These are phyloP conservation scores for Tachycineta bicolor DNA, from an alignment of 2,113 vertebrate genomes.

Conservation along the genomic window DNA sequence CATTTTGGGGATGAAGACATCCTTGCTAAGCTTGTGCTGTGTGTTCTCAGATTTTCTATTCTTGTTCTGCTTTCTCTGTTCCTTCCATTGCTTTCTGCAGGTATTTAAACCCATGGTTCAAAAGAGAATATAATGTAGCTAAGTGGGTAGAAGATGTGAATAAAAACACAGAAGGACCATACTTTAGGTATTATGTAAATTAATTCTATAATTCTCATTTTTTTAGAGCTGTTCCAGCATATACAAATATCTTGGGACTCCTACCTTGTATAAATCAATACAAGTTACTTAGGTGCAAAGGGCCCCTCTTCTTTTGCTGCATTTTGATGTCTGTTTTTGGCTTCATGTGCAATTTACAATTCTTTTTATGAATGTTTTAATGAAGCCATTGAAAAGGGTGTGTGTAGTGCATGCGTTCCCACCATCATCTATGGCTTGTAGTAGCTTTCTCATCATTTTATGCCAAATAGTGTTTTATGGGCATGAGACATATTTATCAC, in stretches of 20 bases:
- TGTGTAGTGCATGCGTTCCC: slow-evolving; percentile 77
- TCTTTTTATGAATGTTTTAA: slow-evolving; percentile 76
- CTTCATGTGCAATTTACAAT: slow-evolving; percentile 70
- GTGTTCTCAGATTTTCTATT: slow-evolving; percentile 93
- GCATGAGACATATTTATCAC: slow-evolving; percentile 75
- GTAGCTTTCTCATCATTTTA: slow-evolving; percentile 80
- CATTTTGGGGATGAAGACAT: slow-evolving; percentile 85
- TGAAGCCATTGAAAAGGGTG: slow-evolving; percentile 76
- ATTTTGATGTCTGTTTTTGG: slow-evolving; percentile 73
- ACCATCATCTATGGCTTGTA: slow-evolving; percentile 77
- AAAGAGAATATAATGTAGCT: slow-evolving; percentile 99
- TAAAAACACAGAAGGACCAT: slow-evolving; percentile 99
- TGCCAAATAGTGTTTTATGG: slow-evolving; percentile 74
- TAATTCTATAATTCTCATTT: slow-evolving; percentile 77
- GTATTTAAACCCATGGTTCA: slow-evolving; percentile 99
- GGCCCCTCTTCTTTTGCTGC: slow-evolving; percentile 76
- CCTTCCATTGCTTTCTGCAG: slow-evolving; percentile 93
- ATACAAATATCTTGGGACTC: slow-evolving; percentile 69
- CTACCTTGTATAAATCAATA: slow-evolving; percentile 78
- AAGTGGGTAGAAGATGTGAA: slow-evolving; percentile 99
- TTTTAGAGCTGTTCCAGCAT: slow-evolving; percentile 75
- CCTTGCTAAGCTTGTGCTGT: slow-evolving; percentile 90
- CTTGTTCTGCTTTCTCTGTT: slow-evolving; percentile 89
- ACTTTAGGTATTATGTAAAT: slow-evolving; percentile 96
- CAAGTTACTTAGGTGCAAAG: slow-evolving; percentile 76